Evolutionary conservation across 1,140 invertebrate species (phyloP).

Genomic region (Gyrodactylus salaris): DNA sequence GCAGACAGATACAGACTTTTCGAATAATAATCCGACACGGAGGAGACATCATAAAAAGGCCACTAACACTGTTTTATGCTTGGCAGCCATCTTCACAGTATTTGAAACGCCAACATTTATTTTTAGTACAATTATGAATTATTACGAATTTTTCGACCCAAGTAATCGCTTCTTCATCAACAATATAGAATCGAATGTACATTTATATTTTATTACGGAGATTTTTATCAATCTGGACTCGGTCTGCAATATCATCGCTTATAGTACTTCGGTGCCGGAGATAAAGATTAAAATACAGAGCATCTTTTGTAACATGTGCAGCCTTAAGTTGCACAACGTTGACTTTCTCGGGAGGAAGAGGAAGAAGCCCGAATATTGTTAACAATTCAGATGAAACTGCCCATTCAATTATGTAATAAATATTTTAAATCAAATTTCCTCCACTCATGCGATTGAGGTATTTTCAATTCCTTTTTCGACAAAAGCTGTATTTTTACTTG

Average conservation of each 20-base stretch:
- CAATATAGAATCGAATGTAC: not conserved
- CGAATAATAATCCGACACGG: not conserved
- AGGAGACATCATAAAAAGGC: not conserved
- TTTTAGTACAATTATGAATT: not conserved
- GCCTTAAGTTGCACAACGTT: too few species aligned
- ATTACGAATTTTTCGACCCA: not conserved
- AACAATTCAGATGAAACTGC: too few species aligned
- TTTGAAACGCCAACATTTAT: not conserved
- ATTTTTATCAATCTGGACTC: not conserved
- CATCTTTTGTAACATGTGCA: not conserved
- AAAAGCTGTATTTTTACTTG: too few species aligned
- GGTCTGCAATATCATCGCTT: not conserved
- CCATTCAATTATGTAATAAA: too few species aligned
- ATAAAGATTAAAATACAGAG: not conserved
- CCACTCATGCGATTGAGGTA: too few species aligned
- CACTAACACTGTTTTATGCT: not conserved
- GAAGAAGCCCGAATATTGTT: too few species aligned
- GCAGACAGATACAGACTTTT: too few species aligned
- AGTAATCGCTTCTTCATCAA: not conserved
- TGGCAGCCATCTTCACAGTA: not conserved
- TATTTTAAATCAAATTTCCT: too few species aligned
- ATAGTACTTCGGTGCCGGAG: not conserved
- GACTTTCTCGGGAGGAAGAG: too few species aligned
- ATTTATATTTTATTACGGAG: not conserved
- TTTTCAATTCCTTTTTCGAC: too few species aligned